phyloP scores from a whole-genome alignment of 2,113 vertebrate genomes.

The Melierax canorus region DNA sequence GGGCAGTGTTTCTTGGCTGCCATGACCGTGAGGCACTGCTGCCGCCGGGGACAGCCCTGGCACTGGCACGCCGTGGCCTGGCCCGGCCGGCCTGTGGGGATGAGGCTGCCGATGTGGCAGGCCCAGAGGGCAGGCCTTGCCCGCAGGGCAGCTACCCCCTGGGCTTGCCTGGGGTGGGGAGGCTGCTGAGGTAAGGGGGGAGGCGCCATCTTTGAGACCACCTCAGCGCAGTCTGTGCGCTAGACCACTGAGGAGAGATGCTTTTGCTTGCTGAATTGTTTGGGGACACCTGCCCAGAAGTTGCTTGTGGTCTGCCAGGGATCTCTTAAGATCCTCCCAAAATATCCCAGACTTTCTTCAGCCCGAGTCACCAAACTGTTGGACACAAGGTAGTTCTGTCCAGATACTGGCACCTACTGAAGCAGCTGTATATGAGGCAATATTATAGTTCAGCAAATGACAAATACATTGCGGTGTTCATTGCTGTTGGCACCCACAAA shows the following conservation, averaged over 20 bases:
- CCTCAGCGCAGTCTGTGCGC: accelerated
- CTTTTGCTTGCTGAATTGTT: accelerated
- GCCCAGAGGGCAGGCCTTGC: background rate
- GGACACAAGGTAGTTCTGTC: background rate
- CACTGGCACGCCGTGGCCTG: accelerated
- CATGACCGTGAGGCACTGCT: accelerated
- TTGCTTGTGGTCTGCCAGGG: background rate
- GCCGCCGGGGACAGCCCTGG: background rate
- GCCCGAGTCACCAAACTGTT: accelerated
- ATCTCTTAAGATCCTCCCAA: background rate
- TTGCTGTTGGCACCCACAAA: background rate
- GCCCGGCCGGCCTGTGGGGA: accelerated
- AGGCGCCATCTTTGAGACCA: background rate
- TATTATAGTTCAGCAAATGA: background rate
- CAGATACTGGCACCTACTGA: accelerated
- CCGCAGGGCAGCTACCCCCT: background rate
- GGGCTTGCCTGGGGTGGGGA: background rate
- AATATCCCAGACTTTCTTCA: background rate
- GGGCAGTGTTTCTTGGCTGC: background rate
- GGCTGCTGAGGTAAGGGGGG: background rate
- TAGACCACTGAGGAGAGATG: accelerated
- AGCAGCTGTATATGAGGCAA: background rate
- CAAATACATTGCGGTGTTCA: background rate
- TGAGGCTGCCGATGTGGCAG: background rate
- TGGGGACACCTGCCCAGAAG: background rate